Conservation (phyloP, 1,140 invertebrate genomes). For the Ridgeia piscesae region DNA sequence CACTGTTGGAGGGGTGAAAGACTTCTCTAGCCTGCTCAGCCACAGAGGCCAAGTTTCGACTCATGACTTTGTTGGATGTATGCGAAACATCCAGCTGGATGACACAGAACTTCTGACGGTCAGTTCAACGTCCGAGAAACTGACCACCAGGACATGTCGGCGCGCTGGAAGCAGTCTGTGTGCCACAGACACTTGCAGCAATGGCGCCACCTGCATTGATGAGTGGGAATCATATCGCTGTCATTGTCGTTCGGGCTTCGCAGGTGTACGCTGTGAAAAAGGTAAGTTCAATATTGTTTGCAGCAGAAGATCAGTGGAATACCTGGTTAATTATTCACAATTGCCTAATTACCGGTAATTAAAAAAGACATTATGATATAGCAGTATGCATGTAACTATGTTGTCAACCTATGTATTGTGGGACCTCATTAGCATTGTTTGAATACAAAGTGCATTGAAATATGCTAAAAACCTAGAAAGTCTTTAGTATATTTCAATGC, state of each 20-base stretch:
- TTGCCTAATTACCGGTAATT: not conserved
- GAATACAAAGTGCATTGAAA: no score
- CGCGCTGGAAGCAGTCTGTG: slow-evolving; percentile 54
- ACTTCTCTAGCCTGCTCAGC: slow-evolving; percentile 81
- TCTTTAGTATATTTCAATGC: no score
- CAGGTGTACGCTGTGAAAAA: slow-evolving; percentile 75
- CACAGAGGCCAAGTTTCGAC: slow-evolving; percentile 83
- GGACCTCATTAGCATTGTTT: no score
- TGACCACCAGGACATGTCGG: slow-evolving; percentile 12
- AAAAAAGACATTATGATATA: not conserved
- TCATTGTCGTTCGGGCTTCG: slow-evolving; percentile 66
- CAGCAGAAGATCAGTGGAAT: not conserved
- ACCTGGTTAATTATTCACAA: not conserved
- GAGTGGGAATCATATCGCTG: slow-evolving; percentile 68
- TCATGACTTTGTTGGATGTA: slow-evolving; percentile 89
- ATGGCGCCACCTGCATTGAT: slow-evolving; percentile 74
- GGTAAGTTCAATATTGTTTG: slow-evolving; percentile 36
- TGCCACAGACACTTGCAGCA: slow-evolving; percentile 66
- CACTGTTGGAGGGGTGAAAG: slow-evolving; percentile 79
- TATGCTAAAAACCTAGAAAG: no score
- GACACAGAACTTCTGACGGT: slow-evolving; percentile 62
- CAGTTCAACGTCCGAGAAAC: slow-evolving; percentile 1
- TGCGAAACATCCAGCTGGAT: slow-evolving; percentile 86
- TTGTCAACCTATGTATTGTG: not conserved
- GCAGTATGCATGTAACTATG: not conserved